Evolutionary conservation across 2,113 vertebrate species (phyloP).

Genomic region (Mola mola): DNA sequence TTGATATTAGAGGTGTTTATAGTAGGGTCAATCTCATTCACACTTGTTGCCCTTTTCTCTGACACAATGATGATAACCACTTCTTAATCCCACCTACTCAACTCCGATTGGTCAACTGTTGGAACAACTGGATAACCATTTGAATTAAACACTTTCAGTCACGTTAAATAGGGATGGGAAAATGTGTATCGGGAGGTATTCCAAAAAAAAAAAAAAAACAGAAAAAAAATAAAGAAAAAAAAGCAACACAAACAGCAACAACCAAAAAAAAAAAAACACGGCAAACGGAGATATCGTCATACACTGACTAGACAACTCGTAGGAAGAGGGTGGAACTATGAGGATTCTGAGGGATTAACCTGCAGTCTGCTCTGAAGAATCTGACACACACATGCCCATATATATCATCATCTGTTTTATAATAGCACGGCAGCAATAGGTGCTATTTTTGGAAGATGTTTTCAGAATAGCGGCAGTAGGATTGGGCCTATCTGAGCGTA

Average conservation of each 20-base stretch:
- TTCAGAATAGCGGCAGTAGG: constrained; percentile 42
- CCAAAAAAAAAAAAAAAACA: neutral
- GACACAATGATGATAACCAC: too few relatives aligned
- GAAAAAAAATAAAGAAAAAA: neutral
- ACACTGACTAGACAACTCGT: constrained; percentile 1
- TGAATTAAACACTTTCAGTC: neutral
- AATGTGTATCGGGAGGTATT: neutral
- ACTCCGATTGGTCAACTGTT: neutral
- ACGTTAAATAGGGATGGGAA: neutral
- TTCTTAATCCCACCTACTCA: constrained; percentile 7
- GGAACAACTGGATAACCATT: too few relatives aligned
- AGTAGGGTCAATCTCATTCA: too few relatives aligned
- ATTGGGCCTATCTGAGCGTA: constrained; percentile 44
- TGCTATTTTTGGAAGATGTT: constrained; percentile 67
- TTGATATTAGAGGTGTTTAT: too few relatives aligned
- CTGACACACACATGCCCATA: constrained; percentile 34
- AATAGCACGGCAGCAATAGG: constrained; percentile 50
- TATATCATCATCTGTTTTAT: constrained; percentile 47
- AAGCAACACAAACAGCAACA: neutral
- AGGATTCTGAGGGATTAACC: constrained; percentile 51
- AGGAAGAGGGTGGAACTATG: constrained; percentile 1
- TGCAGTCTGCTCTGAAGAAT: constrained; percentile 33
- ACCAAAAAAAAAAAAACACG: constrained; percentile 1
- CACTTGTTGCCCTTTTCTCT: too few relatives aligned
- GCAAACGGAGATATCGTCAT: constrained; percentile 4